Conservation (phyloP, 2,888 invertebrate genomes). For the Tethea ocularis region DNA sequence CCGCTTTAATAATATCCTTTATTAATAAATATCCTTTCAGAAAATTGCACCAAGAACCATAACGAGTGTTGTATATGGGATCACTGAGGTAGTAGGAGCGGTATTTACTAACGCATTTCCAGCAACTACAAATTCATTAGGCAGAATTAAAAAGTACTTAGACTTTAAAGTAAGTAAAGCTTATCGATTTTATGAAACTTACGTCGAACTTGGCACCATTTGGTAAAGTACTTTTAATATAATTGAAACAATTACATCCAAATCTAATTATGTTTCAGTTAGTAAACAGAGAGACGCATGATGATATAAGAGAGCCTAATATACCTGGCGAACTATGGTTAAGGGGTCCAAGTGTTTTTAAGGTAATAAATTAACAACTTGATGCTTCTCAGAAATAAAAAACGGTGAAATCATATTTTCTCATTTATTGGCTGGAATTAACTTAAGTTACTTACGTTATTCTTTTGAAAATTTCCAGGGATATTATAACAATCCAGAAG, state of each 20-base stretch:
- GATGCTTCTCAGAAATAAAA: too few relatives aligned
- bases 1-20: too few relatives aligned
- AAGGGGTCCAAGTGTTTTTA: conserved; percentile 45
- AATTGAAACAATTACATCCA: background rate
- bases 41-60: background rate
- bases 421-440: too few relatives aligned
- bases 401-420: too few relatives aligned
- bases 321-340: conserved; percentile 67
- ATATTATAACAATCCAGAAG: conserved; percentile 71
- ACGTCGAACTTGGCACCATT: too few relatives aligned
- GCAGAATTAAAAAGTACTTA: background rate
- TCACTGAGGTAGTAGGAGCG: background rate
- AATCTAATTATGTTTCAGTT: conserved; percentile 54
- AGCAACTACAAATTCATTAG: background rate
- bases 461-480: conserved; percentile 41
- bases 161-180: background rate
- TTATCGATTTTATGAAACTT: background rate
- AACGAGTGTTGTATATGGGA: background rate
- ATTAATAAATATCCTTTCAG: too few relatives aligned
- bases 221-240: too few relatives aligned
- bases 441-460: too few relatives aligned
- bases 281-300: conserved; percentile 55
- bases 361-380: conserved; percentile 26
- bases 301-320: conserved; percentile 54
- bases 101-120: conserved; percentile 1